phyloP scores from a whole-genome alignment of 2,113 vertebrate species.

The Siniperca chuatsi region DNA sequence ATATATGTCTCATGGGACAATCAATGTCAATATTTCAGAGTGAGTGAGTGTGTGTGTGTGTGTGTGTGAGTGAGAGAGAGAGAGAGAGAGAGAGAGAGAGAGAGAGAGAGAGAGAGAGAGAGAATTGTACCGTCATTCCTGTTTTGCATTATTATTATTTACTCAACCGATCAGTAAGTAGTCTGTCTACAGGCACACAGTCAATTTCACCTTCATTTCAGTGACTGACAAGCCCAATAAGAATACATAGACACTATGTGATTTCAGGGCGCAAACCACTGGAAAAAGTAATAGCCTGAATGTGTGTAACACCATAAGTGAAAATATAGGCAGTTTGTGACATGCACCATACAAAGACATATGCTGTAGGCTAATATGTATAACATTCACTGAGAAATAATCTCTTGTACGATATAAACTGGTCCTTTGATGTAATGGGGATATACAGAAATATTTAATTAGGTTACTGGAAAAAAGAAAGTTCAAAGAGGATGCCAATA shows the following conservation, averaged over 20 bases:
- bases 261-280: slow-evolving; percentile 12
- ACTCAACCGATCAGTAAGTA: slow-evolving; percentile 6
- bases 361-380: neutral
- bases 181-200: neutral
- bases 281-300: slow-evolving; percentile 15
- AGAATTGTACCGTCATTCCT: slow-evolving; percentile 30
- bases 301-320: neutral
- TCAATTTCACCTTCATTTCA: slow-evolving; percentile 44
- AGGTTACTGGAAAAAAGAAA: neutral
- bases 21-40: slow-evolving; percentile 37
- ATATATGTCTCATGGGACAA: slow-evolving; percentile 43
- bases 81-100: too few relatives aligned
- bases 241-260: slow-evolving; percentile 23
- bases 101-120: too few relatives aligned
- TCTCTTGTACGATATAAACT: neutral
- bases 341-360: neutral
- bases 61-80: too few relatives aligned
- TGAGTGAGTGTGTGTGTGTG: too few relatives aligned
- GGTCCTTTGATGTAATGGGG: neutral
- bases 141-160: neutral
- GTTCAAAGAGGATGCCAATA: slow-evolving; percentile 11
- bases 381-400: slow-evolving; percentile 7
- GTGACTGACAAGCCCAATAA: slow-evolving; percentile 33
- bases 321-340: slow-evolving; percentile 3
- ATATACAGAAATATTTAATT: slow-evolving; percentile 7